These are phyloP conservation scores for Sorex fumeus DNA, from an alignment of 2,113 vertebrate species.

Conservation along the genomic window DNA sequence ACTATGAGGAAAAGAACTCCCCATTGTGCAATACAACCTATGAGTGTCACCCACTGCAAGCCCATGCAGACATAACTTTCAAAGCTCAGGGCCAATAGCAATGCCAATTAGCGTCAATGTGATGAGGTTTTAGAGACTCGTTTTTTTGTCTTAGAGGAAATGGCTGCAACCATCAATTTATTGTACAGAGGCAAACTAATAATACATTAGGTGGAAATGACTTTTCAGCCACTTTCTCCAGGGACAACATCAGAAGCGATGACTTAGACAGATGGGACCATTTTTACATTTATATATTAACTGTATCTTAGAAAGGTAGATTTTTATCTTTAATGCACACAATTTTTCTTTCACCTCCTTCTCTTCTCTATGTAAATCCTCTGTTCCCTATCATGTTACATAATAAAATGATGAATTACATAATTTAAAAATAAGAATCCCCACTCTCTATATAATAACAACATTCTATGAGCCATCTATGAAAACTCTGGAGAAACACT, in stretches of 20 bases:
- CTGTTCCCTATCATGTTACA: neutral
- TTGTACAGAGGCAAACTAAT: slow-evolving; percentile 78
- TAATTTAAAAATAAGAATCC: neutral
- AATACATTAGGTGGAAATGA: slow-evolving; percentile 85
- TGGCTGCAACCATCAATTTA: slow-evolving; percentile 83
- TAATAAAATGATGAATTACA: slow-evolving; percentile 63
- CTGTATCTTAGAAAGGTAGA: slow-evolving; percentile 60
- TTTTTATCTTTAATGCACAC: slow-evolving; percentile 46
- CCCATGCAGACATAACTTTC: slow-evolving; percentile 53
- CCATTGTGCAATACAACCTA: neutral
- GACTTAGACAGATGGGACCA: slow-evolving; percentile 76
- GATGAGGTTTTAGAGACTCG: slow-evolving; percentile 74
- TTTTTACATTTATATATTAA: slow-evolving; percentile 78
- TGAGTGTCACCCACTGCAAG: neutral
- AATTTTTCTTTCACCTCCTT: slow-evolving; percentile 37
- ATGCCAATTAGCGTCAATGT: slow-evolving; percentile 81
- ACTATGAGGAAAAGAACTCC: neutral
- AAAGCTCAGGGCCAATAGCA: slow-evolving; percentile 6
- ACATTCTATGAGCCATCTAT: neutral
- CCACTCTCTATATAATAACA: neutral
- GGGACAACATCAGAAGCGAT: slow-evolving; percentile 75
- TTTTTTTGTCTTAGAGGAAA: slow-evolving; percentile 79
- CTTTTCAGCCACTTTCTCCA: slow-evolving; percentile 83
- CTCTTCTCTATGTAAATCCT: neutral
- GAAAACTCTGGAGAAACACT: slow-evolving; percentile 18